Evolutionary conservation across 2,113 vertebrate genomes (phyloP).

Genomic region (Nipponia nippon): DNA sequence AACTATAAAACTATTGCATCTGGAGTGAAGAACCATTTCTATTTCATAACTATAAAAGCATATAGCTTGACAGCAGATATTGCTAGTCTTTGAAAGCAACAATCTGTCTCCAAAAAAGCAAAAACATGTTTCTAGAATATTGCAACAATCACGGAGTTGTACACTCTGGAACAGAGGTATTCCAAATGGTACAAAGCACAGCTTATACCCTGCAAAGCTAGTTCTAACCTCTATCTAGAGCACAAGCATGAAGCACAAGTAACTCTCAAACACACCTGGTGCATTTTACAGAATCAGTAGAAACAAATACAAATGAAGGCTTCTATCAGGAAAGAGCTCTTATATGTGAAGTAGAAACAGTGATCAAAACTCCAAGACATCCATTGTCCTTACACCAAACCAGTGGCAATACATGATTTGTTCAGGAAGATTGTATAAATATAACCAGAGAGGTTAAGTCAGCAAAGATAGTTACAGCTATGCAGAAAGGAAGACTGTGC

Average conservation of each 20-base stretch:
- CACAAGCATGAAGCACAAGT: not conserved
- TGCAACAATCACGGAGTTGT: not conserved
- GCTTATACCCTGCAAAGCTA: not conserved
- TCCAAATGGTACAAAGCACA: not conserved
- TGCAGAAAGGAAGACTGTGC: not conserved
- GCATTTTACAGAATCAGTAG: not conserved
- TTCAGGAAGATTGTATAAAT: not conserved
- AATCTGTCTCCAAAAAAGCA: not conserved
- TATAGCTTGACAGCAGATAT: not conserved
- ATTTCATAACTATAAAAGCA: not conserved
- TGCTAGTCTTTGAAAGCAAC: not conserved
- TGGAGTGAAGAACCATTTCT: not conserved
- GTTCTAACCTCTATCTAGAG: not conserved
- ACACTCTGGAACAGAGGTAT: not conserved
- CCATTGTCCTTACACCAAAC: not conserved
- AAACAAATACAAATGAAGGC: not conserved
- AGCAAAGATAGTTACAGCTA: not conserved
- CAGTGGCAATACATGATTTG: not conserved
- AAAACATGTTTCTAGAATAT: not conserved
- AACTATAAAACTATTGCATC: not conserved
- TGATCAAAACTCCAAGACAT: not conserved
- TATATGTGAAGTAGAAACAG: not conserved
- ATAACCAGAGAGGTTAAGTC: not conserved
- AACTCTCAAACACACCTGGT: accelerated
- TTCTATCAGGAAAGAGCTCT: not conserved